Conservation (phyloP, 35 echinoderm and acorn worm genomes). For the Nesometra sesokonis region DNA sequence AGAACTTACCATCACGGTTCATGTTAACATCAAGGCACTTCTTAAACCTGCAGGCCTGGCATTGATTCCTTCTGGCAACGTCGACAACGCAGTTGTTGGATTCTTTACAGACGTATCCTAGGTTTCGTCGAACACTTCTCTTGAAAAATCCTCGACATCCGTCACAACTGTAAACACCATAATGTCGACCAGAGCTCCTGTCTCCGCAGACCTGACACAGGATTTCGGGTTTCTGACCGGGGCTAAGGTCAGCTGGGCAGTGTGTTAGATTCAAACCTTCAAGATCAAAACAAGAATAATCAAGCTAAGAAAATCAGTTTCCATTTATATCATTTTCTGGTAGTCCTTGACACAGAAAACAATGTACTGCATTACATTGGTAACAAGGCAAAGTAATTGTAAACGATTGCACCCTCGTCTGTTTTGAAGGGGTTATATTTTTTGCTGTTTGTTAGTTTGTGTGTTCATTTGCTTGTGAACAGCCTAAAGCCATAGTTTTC, state of each 20-base stretch:
- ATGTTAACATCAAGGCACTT: slow-evolving; percentile 80
- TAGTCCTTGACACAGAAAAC: no score
- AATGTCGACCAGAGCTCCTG: slow-evolving; percentile 85
- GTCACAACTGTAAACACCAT: slow-evolving; percentile 96
- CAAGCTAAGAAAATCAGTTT: no score
- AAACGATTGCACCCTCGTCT: no score
- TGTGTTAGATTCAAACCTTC: neutral
- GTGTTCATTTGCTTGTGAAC: no score
- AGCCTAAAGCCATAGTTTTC: no score
- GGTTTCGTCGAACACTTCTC: slow-evolving; percentile 83
- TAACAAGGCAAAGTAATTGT: no score
- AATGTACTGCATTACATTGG: no score
- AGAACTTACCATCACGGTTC: slow-evolving; percentile 88
- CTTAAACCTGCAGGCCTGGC: slow-evolving; percentile 85
- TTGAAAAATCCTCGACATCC: slow-evolving; percentile 99
- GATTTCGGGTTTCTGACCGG: slow-evolving; percentile 39
- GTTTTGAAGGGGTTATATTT: no score
- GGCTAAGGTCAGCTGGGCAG: neutral
- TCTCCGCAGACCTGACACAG: slow-evolving; percentile 84
- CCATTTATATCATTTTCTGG: no score
- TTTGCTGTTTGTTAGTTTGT: no score
- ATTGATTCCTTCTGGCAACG: slow-evolving; percentile 81
- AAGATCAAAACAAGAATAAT: neutral
- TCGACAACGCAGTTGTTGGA: slow-evolving; percentile 64
- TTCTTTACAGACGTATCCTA: slow-evolving; percentile 86